Evolutionary conservation across 2,113 vertebrate species (phyloP), one percentile per base, ranked within the genome.

Genomic region (Hydrochoerus hydrochaeris): DNA sequence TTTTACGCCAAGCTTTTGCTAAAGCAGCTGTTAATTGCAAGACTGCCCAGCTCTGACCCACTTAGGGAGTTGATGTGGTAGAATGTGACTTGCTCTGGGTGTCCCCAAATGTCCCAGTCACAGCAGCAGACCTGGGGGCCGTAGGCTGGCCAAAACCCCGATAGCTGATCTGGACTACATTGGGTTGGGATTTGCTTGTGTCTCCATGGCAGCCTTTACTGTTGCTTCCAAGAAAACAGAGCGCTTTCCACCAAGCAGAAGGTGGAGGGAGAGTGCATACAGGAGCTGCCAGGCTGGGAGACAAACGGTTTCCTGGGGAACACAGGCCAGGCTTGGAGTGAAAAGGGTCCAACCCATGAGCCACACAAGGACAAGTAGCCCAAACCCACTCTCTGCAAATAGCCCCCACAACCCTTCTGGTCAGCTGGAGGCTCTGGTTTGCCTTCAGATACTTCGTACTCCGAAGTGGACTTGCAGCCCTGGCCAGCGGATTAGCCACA

Each of bases 151-250:
- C 84, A 52, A 89, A 58, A 90, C 17, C 67, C 71, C 19, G 5
- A 14, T 12, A 7, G 88, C 90, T 94, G 85, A 44, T 86, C 28
- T 26, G 90, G 60, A 35, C 0, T 0, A 49, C 7, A 2, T 44
- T 88, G 91, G 95, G 52, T 19, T 77, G 60, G 86, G 60, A 85
- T 85, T 58, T 1, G 35, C 38, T 71, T 19, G 0, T 16, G 38
- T 84, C 92, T 84, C 85, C 96, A 75, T 24, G 85, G 38, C 38
- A 95, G 93, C 86, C 87, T 38, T 69, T 58, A 13, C 41, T 87
- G 73, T 67, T 77, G 24, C 69, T 97, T 91, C 80, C 63, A 85
- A 28, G 20, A 94, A 92, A 83, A 38, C 26, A 22, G 83, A 41
- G 13, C 71, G 38, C 78, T 85, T 60, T 52, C 20, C 69, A 91